Base-by-base conservation (phyloP, 2,888 invertebrate genomes). In the Notocelia uddmanniana region DNA sequence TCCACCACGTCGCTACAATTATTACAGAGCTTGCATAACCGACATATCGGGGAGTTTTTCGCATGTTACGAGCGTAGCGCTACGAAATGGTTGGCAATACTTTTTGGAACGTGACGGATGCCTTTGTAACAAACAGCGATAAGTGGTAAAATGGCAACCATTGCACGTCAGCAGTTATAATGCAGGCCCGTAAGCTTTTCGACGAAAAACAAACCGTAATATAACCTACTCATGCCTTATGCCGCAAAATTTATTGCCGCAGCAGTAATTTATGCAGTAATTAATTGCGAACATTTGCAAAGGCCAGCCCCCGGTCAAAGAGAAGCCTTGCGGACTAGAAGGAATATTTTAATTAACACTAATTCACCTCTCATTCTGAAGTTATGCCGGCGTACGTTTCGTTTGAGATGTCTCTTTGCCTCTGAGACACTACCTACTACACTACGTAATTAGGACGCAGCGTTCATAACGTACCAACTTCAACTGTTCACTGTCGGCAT, bases 321-420 rank as follows among this genome's bases (percentile, higher is more conserved):
- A 45, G 67, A 48, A 59, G 23, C 31, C 54, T 45, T 41, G 15
- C 26, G 58, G 48, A 45, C 54, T 54, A 31, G 45, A 66, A 66
- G 58, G 60, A 60, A 68, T 55, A 57, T 72, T 72, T 72, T 68
- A 72, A 72, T 68, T 68, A 72, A 72, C 48, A 72, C 62, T 57
- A 68, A 68, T 57, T 67, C 50, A 67, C 18, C 34, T 34, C 54
- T 52, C 54, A 54, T 41, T 55, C 21, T 57, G n/a, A 60, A 66
- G 41, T 54, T 52, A 54, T 19, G 31, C 67, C 50, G 13, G 54
- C 50, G 68, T 54, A 64, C 26, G 26, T 68, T 55, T 72, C 55
- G 31, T 58, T 70, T 66, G 59, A 67, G 34, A 31, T 67, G 19
- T 55, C 59, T 59, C n/a, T n/a, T 31, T 67, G 19, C 45, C 59